These are phyloP conservation scores for Acropternis orthonyx DNA, from an alignment of 2,797 vertebrate genomes.

Conservation along the genomic window DNA sequence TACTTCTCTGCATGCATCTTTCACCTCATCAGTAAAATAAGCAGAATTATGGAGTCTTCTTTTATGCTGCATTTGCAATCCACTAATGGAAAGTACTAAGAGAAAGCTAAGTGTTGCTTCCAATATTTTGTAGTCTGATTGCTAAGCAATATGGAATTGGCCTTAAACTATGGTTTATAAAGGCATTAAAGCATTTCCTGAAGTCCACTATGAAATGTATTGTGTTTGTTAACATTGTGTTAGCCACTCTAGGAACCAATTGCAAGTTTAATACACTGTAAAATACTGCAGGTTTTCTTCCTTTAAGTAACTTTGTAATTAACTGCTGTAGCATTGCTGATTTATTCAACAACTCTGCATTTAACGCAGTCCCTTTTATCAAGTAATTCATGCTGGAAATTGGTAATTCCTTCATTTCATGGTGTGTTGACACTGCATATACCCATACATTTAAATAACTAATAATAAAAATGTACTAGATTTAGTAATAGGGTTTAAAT, in stretches of 20 bases:
- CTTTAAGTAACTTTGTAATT: conserved; percentile 55
- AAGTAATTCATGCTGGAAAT: conserved; percentile 46
- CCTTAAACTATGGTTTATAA: neutral
- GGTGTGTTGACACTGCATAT: conserved; percentile 1
- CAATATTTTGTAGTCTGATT: neutral
- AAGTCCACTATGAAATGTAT: neutral
- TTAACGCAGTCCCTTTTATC: conserved; percentile 12
- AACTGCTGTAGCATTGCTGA: conserved; percentile 23
- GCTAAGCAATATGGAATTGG: neutral
- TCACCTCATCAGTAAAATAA: conserved; percentile 23
- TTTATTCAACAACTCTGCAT: conserved; percentile 28
- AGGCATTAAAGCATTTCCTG: neutral
- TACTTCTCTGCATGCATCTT: neutral
- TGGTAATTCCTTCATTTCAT: conserved; percentile 49
- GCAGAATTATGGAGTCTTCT: neutral
- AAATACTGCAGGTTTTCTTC: conserved; percentile 25
- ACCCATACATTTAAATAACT: conserved; percentile 30
- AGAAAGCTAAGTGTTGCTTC: neutral
- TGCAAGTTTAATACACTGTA: neutral
- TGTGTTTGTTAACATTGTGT: neutral
- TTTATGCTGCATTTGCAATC: neutral
- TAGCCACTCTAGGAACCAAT: neutral
- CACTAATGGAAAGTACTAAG: neutral
- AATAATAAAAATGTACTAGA: neutral
- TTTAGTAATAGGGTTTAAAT: neutral